These are phyloP conservation scores for Brachionus plicatilis DNA, from an alignment of 1,140 invertebrate genomes.

Conservation along the genomic window DNA sequence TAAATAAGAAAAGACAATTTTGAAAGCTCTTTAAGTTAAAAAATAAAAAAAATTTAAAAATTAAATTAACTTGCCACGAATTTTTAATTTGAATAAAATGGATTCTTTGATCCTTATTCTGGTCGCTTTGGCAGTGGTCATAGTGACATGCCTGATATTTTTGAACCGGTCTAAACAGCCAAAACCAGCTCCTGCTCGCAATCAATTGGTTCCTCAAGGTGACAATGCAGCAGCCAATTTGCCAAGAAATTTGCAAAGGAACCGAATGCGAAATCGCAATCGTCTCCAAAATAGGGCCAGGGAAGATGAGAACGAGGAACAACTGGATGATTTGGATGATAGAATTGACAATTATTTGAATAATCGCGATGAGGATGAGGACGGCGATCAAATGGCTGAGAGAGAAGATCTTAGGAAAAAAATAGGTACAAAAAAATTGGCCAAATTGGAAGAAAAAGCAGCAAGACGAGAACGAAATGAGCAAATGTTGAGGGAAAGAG, in stretches of 20 bases:
- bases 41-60: not conserved
- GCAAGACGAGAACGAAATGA: slow-evolving; percentile 78
- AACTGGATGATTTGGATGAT: not conserved
- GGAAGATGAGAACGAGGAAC: not conserved
- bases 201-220: not conserved
- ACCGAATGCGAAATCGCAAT: slow-evolving; percentile 14
- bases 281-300: not conserved
- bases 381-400: not conserved
- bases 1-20: not conserved
- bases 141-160: not conserved
- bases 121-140: not conserved
- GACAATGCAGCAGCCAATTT: not conserved
- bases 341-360: slow-evolving; percentile 24
- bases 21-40: not conserved
- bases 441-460: slow-evolving; percentile 64
- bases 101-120: slow-evolving; percentile 4
- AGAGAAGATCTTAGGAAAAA: slow-evolving; percentile 57
- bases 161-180: slow-evolving; percentile 7
- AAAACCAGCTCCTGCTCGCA: not conserved
- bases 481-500: slow-evolving; percentile 56
- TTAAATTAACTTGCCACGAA: slow-evolving; percentile 25
- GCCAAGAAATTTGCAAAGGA: slow-evolving; percentile 17
- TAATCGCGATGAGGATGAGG: not conserved
- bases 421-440: slow-evolving; percentile 73
- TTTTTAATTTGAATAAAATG: slow-evolving; percentile 7